A percentile compares a stretch with the other conserved stretches of the same genome.
Evolutionary conservation across 2,797 vertebrate species (phyloP).

Genomic region (Mionectes olivaceus): DNA sequence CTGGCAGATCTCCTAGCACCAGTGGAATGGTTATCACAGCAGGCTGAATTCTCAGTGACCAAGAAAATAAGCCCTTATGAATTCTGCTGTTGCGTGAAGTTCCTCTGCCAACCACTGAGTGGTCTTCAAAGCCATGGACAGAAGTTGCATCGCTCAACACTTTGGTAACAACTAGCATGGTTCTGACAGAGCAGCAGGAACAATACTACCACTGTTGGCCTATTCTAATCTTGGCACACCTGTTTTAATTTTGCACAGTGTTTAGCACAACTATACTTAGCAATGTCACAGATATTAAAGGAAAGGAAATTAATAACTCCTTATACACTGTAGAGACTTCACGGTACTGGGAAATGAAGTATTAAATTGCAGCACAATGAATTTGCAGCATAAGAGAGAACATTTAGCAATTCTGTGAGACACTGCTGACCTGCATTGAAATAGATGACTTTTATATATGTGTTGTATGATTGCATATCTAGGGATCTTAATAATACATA

Average conservation of each 20-base stretch:
- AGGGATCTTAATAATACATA: background rate
- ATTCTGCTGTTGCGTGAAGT: background rate
- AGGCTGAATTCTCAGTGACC: background rate
- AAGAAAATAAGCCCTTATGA: background rate
- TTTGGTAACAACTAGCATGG: background rate
- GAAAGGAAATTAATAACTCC: background rate
- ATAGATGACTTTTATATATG: background rate
- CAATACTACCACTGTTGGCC: background rate
- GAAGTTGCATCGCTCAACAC: fast-evolving
- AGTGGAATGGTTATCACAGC: background rate
- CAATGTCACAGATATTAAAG: background rate
- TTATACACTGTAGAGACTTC: background rate
- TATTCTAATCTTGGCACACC: background rate
- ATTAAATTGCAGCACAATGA: background rate
- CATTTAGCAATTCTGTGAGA: background rate
- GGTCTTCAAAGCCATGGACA: background rate
- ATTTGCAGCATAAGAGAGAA: background rate
- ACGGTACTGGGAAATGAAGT: background rate
- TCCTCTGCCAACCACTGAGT: background rate
- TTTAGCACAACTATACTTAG: background rate
- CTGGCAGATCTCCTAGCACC: background rate
- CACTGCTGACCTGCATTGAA: background rate
- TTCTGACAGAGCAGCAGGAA: background rate
- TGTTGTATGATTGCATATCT: background rate
- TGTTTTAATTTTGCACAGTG: background rate